Percentiles rank a stretch among this genome's conserved stretches.
Evolutionary conservation across 2,113 vertebrate species (phyloP).

Genomic region (Thoracochromis brauschi): DNA sequence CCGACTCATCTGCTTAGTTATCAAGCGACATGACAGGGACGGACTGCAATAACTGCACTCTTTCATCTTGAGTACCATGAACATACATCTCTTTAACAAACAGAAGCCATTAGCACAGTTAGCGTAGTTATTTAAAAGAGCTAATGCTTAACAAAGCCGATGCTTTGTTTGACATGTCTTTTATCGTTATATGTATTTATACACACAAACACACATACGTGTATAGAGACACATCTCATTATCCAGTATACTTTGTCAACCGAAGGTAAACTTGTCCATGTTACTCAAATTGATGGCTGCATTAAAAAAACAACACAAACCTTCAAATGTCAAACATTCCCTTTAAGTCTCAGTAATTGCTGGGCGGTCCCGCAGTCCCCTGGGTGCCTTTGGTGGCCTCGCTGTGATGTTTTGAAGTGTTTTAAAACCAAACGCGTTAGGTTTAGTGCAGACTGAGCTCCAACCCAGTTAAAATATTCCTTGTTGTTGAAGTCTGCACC

Average conservation of each 20-base stretch:
- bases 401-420: not conserved
- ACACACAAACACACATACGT: not conserved
- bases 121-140: not conserved
- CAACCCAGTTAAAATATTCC: not conserved
- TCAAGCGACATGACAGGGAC: not conserved
- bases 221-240: not conserved
- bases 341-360: not conserved
- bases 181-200: not conserved
- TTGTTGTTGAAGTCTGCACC: not conserved
- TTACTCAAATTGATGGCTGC: not conserved
- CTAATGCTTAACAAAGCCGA: not conserved
- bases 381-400: not conserved
- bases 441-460: not conserved
- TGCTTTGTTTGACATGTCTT: not conserved
- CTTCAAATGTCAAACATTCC: not conserved
- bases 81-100: not conserved
- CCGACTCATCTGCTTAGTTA: not conserved
- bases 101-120: not conserved
- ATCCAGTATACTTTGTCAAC: not conserved
- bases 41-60: not conserved
- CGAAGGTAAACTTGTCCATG: not conserved
- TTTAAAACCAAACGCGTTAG: not conserved
- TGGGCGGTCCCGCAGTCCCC: not conserved
- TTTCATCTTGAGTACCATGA: not conserved
- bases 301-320: not conserved